Evolutionary conservation across 1,140 invertebrate species (phyloP), one percentile per base, ranked within the genome.

Genomic region (Zaprionus africanus): DNA sequence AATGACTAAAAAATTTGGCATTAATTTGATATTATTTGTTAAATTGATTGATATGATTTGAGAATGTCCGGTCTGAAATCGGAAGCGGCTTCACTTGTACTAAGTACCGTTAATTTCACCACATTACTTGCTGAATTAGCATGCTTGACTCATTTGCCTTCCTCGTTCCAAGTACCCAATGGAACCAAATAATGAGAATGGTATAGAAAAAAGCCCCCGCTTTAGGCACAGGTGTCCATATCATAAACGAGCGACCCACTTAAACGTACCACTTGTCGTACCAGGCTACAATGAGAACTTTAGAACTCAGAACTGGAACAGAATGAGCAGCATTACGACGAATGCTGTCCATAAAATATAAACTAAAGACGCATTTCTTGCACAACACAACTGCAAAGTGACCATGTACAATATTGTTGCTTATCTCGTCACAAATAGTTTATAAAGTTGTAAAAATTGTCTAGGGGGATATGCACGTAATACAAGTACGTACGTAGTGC

Each of bases 341-440:
- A 41, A 66, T 59, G 66, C 43, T 34, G 24, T 34, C 51, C 15
- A 70, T 70, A 54, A 57, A 76, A 70, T 67, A 68, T 86, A 80
- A 83, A 83, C 71, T 81, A 63, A 88, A 88, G 83, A 78, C 83
- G 84, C 78, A 84, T 76, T 81, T 83, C 84, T 87, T 88, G 71
- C 84, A 84, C 83, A 87, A 88, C 54, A 11, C 31, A 34, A 34
- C n/a, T 28, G 38, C 11, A 28, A 51, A 54, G 34, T 70, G 64
- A 46, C 63, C 58, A 68, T 76, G 76, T 77, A 65, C 77, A 70
- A 84, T 74, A 80, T 80, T 77, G 69, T 81, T 81, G 64, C 78
- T 86, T 86, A 86, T 86, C 82, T 57, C 54, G 63, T 41, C 51
- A 63, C 11, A 11, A 38, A 38, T 38, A 38, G 36, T 17, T 17